These are phyloP conservation scores for Battus philenor DNA, from an alignment of 1,140 invertebrate species.

Conservation along the genomic window DNA sequence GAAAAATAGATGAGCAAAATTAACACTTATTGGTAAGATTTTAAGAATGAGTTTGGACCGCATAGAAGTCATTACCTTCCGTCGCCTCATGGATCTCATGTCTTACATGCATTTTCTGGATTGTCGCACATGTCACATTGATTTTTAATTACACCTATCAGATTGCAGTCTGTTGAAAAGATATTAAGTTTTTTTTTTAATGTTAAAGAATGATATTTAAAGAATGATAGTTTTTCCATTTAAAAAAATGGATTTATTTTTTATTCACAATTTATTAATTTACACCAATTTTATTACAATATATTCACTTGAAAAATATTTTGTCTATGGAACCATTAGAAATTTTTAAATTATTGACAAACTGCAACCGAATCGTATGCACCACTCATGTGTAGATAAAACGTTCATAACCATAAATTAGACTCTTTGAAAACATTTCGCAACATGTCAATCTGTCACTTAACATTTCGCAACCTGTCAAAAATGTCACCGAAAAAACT, in stretches of 20 bases:
- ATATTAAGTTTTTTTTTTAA: too few relatives aligned
- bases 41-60: conserved; percentile 23
- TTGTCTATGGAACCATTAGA: too few relatives aligned
- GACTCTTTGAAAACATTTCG: conserved; percentile 13
- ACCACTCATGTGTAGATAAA: conserved; percentile 17
- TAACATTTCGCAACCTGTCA: neutral
- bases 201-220: too few relatives aligned
- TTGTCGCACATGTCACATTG: conserved; percentile 19
- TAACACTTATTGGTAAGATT: conserved; percentile 55
- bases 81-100: conserved; percentile 36
- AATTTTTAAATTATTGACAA: too few relatives aligned
- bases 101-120: conserved; percentile 21
- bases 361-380: conserved; percentile 8
- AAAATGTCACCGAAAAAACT: too few relatives aligned
- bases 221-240: too few relatives aligned
- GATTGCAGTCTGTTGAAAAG: conserved; percentile 4
- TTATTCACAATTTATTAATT: too few relatives aligned
- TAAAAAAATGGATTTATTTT: too few relatives aligned
- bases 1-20: conserved; percentile 47
- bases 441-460: conserved; percentile 6
- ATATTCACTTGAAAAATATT: too few relatives aligned
- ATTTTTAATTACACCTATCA: neutral
- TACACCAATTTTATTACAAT: too few relatives aligned
- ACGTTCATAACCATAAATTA: conserved; percentile 10
- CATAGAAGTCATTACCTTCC: conserved; percentile 27